Percentiles rank a stretch among this genome's conserved stretches.
Conservation (phyloP, 2,888 invertebrate species). For the Scrobipalpa atriplicella region DNA sequence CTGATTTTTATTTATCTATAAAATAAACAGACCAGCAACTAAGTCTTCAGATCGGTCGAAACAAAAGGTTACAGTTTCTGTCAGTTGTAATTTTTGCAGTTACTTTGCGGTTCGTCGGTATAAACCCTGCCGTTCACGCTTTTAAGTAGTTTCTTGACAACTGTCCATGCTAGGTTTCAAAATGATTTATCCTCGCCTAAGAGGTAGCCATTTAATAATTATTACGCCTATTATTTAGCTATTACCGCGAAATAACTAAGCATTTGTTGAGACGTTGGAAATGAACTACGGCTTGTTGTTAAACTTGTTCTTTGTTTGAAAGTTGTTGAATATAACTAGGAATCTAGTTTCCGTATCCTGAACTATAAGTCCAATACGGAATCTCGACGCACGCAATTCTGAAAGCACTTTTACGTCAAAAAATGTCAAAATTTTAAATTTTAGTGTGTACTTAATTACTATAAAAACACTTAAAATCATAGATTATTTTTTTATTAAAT, state of each 20-base stretch:
- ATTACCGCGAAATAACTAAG: constrained; percentile 3
- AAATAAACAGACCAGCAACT: no score
- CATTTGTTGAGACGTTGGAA: constrained; percentile 1
- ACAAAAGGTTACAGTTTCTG: no score
- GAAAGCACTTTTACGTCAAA: no score
- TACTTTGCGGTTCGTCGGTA: not conserved
- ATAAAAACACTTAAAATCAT: no score
- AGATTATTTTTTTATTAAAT: no score
- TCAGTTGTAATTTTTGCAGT: no score
- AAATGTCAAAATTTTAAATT: no score
- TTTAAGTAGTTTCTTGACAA: not conserved
- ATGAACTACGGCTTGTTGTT: not conserved
- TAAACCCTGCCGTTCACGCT: not conserved
- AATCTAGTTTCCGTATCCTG: not conserved
- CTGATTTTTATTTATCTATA: no score
- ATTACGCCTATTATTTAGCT: constrained; percentile 23
- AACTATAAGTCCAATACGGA: no score
- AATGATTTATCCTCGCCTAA: constrained; percentile 16
- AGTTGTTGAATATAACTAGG: not conserved
- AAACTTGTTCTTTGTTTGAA: not conserved
- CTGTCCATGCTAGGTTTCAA: constrained; percentile 12
- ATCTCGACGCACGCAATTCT: no score
- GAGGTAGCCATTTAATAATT: constrained; percentile 11
- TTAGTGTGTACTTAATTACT: no score
- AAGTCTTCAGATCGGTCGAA: no score